Conservation (phyloP, 2,888 invertebrate species). For the Pollenia labialis region DNA sequence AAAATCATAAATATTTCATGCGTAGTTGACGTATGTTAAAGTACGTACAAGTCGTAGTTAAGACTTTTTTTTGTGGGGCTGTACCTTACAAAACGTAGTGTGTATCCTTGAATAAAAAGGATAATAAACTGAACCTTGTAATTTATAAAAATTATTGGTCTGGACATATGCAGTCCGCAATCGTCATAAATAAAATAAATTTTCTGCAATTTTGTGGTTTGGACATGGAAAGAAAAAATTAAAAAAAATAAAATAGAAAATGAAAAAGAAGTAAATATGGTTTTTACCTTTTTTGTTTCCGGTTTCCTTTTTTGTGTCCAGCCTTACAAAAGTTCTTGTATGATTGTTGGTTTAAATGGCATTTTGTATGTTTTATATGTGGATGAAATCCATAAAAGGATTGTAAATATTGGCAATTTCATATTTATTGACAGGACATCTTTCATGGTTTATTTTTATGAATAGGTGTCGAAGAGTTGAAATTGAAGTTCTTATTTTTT, state of each 20-base stretch:
- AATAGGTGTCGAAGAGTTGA: constrained; percentile 75
- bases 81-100: constrained; percentile 57
- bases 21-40: constrained; percentile 10
- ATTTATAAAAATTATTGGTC: constrained; percentile 81
- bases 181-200: constrained; percentile 76
- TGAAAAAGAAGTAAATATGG: constrained; percentile 12
- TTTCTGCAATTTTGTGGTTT: constrained; percentile 75
- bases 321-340: constrained; percentile 29
- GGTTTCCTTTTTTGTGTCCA: constrained; percentile 35
- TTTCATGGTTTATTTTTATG: constrained; percentile 74
- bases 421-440: constrained; percentile 79
- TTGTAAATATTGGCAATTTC: constrained; percentile 80
- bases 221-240: constrained; percentile 58
- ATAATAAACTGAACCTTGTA: constrained; percentile 77
- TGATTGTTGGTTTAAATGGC: constrained; percentile 35
- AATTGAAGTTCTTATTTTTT: constrained; percentile 51
- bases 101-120: constrained; percentile 74
- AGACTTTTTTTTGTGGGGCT: constrained; percentile 21
- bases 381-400: constrained; percentile 59
- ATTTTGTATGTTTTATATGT: constrained; percentile 53
- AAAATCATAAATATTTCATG: constrained; percentile 59
- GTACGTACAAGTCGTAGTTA: constrained; percentile 30
- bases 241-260: neutral
- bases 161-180: constrained; percentile 81
- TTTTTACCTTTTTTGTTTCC: constrained; percentile 72